Evolutionary conservation across 2,113 vertebrate genomes (phyloP).

Genomic region (western clawed frog (Xenopus tropicalis)): DNA sequence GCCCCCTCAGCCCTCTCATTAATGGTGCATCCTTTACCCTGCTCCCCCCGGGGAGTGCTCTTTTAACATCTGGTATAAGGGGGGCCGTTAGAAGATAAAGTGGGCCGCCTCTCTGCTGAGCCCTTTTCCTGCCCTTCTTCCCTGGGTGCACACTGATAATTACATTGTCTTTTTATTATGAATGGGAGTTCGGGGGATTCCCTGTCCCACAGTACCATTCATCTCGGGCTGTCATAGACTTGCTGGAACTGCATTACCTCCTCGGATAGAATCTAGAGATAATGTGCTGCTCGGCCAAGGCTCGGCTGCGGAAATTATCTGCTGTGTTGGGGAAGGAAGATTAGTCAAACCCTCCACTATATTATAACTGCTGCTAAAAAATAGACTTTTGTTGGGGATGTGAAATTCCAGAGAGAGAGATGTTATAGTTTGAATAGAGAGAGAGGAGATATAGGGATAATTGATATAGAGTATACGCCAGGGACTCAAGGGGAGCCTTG

Average conservation of each 20-base stretch:
- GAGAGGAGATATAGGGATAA: conserved; percentile 15
- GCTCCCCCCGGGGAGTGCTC: background rate
- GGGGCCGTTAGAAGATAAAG: conserved; percentile 4
- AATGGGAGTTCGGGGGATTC: conserved; percentile 38
- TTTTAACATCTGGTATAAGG: background rate
- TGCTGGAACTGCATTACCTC: conserved; percentile 18
- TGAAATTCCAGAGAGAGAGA: background rate
- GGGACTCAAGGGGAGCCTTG: background rate
- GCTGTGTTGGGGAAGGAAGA: background rate
- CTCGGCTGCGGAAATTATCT: background rate
- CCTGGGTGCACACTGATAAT: conserved; percentile 29
- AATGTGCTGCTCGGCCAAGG: background rate
- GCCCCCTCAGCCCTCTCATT: too few relatives aligned
- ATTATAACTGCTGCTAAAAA: background rate
- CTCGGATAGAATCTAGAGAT: conserved; percentile 18
- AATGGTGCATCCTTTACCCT: too few relatives aligned
- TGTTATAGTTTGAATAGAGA: background rate
- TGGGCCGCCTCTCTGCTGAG: conserved; percentile 5
- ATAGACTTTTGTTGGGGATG: too few relatives aligned
- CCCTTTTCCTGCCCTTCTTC: conserved; percentile 2
- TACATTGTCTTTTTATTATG: conserved; percentile 43
- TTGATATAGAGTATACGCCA: background rate
- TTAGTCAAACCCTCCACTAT: background rate
- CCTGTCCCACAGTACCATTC: conserved; percentile 28
- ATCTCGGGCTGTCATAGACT: conserved; percentile 29